phyloP scores from a whole-genome alignment of 2,113 vertebrate species.

The Nesoenas mayeri region DNA sequence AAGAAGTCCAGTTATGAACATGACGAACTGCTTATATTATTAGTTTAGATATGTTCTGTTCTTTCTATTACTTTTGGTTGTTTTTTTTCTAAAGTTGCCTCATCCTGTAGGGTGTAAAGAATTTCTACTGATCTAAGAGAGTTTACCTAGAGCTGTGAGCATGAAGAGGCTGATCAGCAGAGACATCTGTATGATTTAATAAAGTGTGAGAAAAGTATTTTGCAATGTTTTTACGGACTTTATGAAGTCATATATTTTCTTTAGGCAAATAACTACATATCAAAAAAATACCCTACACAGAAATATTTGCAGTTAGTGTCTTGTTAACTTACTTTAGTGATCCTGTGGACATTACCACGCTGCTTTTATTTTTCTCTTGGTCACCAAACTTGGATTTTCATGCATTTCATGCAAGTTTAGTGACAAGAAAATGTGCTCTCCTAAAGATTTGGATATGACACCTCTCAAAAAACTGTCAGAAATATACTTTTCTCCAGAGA shows the following conservation, averaged over 20 bases:
- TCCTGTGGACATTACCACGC: fast-evolving
- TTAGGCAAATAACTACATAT: background rate
- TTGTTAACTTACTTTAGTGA: background rate
- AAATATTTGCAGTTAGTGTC: background rate
- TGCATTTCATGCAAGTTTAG: background rate
- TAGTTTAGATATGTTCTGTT: background rate
- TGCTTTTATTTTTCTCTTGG: background rate
- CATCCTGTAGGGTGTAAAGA: background rate
- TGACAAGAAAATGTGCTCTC: fast-evolving
- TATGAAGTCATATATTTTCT: background rate
- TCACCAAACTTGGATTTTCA: background rate
- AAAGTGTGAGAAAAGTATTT: background rate
- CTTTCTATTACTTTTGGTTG: background rate
- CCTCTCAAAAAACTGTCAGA: background rate
- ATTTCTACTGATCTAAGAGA: background rate
- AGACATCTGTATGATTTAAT: background rate
- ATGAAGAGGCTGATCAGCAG: background rate
- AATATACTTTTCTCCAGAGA: background rate
- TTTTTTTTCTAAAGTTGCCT: background rate
- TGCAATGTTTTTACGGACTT: background rate
- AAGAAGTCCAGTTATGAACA: background rate
- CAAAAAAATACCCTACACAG: background rate
- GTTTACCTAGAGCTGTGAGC: background rate
- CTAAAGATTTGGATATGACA: background rate
- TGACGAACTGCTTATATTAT: background rate